A percentile compares a stretch with the other conserved stretches of the same genome.
Evolutionary conservation across 1,140 invertebrate genomes (phyloP).

Genomic region (Lepidostoma basale): DNA sequence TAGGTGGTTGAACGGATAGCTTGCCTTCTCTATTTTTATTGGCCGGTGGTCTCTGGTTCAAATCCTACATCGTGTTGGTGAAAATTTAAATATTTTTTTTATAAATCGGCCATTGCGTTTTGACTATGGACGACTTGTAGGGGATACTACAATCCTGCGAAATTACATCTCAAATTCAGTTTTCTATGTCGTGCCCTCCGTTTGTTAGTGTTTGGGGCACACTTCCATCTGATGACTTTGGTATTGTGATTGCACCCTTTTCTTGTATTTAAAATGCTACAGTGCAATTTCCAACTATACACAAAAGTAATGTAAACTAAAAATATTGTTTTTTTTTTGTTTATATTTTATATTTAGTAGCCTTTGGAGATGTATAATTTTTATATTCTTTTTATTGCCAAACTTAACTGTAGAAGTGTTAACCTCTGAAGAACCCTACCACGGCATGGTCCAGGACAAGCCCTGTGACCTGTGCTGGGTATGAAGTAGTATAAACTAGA

Average conservation of each 20-base stretch:
- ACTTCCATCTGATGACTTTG: constrained; percentile 21
- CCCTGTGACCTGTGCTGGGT: too few relatives aligned
- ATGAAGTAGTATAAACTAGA: constrained; percentile 22
- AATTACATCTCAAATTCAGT: too few relatives aligned
- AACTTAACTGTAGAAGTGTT: constrained; percentile 1
- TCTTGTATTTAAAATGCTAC: constrained; percentile 3
- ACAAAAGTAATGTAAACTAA: neutral
- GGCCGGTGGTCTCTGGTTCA: too few relatives aligned
- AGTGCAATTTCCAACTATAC: constrained; percentile 9
- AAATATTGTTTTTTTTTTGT: neutral
- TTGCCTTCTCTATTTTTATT: too few relatives aligned
- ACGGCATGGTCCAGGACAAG: neutral
- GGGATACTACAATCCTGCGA: too few relatives aligned
- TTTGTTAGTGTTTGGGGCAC: too few relatives aligned
- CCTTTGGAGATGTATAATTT: neutral
- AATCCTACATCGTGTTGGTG: too few relatives aligned
- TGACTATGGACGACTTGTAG: too few relatives aligned
- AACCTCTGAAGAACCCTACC: neutral
- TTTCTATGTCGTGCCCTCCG: too few relatives aligned
- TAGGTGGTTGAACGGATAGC: too few relatives aligned
- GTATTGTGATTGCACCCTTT: neutral
- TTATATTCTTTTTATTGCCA: constrained; percentile 3
- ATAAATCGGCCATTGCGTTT: too few relatives aligned
- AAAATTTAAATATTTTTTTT: too few relatives aligned
- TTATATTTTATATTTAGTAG: neutral